These are phyloP conservation scores for Neoseiulus cucumeris DNA, from an alignment of 1,140 invertebrate species.

Conservation along the genomic window DNA sequence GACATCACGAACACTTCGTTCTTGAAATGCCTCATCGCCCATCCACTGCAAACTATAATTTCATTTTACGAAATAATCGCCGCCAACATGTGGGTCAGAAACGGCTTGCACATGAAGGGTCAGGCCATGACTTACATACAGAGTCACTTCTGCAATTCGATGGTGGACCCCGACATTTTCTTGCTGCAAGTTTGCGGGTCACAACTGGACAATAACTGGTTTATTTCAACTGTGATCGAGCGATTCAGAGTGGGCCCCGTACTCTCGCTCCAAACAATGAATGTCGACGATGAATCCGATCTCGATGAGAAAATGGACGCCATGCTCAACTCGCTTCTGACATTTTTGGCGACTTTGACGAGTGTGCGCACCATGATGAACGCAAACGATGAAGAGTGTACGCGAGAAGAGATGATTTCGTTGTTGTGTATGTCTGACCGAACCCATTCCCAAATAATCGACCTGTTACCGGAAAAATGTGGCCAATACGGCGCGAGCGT, in stretches of 20 bases:
- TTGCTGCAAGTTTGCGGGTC: slow-evolving; percentile 77
- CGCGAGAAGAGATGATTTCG: slow-evolving; percentile 74
- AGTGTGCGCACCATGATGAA: slow-evolving; percentile 73
- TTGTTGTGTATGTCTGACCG: slow-evolving; percentile 77
- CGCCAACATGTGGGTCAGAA: slow-evolving; percentile 72
- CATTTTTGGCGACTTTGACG: slow-evolving; percentile 70
- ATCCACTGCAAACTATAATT: slow-evolving; percentile 47
- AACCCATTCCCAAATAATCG: slow-evolving; percentile 81
- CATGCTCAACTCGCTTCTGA: slow-evolving; percentile 78
- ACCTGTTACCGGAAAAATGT: slow-evolving; percentile 81
- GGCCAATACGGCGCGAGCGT: slow-evolving; percentile 29
- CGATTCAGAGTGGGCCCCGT: slow-evolving; percentile 48
- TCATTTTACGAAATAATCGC: slow-evolving; percentile 83
- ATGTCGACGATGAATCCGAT: neutral
- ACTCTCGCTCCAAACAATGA: neutral
- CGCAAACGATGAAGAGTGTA: slow-evolving; percentile 47
- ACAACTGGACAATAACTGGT: slow-evolving; percentile 59
- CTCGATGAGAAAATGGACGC: slow-evolving; percentile 34
- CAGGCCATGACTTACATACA: slow-evolving; percentile 98
- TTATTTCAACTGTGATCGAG: slow-evolving; percentile 65
- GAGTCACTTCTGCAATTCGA: slow-evolving; percentile 93
- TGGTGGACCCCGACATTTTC: slow-evolving; percentile 90
- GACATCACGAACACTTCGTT: slow-evolving; percentile 34
- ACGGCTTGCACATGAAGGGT: slow-evolving; percentile 88
- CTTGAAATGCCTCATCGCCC: slow-evolving; percentile 24